These are phyloP conservation scores for Siniperca chuatsi DNA, from an alignment of 2,113 vertebrate species.

Conservation along the genomic window DNA sequence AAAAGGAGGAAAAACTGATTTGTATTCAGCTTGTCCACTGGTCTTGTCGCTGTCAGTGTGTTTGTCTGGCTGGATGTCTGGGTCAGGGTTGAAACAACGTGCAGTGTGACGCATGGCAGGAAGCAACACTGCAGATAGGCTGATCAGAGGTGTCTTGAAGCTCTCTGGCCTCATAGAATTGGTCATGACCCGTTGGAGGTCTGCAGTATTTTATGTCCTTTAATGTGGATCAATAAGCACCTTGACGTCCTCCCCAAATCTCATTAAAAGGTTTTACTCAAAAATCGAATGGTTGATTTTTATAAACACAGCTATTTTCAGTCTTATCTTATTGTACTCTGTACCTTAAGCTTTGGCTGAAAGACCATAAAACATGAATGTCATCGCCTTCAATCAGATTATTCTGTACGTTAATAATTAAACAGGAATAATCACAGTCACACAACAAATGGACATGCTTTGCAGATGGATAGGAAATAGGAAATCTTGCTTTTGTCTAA, in stretches of 20 bases:
- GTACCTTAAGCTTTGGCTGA: constrained; percentile 30
- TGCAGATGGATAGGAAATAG: not conserved
- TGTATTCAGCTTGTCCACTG: not conserved
- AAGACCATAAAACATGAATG: constrained; percentile 21
- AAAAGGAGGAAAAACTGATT: constrained; percentile 20
- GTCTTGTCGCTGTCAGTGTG: constrained; percentile 29
- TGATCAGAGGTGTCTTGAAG: constrained; percentile 62
- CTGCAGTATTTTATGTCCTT: constrained; percentile 48
- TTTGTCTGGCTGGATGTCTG: constrained; percentile 58
- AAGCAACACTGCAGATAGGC: constrained; percentile 32
- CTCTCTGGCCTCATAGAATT: constrained; percentile 38
- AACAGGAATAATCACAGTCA: not conserved
- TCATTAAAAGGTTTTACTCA: not conserved
- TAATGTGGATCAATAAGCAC: constrained; percentile 56
- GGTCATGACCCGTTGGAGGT: constrained; percentile 44
- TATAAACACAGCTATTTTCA: not conserved
- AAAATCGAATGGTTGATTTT: constrained; percentile 1
- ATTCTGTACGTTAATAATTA: constrained; percentile 7
- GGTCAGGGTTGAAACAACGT: constrained; percentile 75
- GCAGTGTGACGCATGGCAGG: constrained; percentile 73
- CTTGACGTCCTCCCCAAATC: constrained; percentile 37
- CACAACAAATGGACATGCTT: not conserved
- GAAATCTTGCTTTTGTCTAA: not conserved
- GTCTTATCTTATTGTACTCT: constrained; percentile 44
- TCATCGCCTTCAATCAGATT: constrained; percentile 1